Conservation (phyloP, 2,888 invertebrate genomes). For the Alcis repandata region DNA sequence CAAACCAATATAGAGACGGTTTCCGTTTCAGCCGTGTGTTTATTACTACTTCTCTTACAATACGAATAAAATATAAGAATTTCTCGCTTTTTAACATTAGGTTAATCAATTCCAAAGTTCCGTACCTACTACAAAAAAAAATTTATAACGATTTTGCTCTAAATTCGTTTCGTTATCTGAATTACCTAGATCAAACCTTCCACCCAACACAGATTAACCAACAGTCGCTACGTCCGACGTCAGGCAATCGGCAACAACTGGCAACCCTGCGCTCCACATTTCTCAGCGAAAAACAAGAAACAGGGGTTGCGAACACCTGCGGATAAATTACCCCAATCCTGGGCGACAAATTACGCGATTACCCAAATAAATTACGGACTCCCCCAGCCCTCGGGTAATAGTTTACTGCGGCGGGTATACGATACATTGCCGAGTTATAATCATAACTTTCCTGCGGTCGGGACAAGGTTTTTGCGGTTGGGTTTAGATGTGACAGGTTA, state of each 20-base stretch:
- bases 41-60: too few relatives aligned
- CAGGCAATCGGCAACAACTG: neutral
- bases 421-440: slow-evolving; percentile 57
- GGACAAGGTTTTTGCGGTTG: slow-evolving; percentile 22
- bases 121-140: too few relatives aligned
- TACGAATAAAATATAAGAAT: too few relatives aligned
- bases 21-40: too few relatives aligned
- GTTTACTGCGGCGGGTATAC: slow-evolving; percentile 54
- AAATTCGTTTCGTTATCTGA: neutral
- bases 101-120: too few relatives aligned
- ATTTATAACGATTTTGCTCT: neutral
- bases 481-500: neutral
- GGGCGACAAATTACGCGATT: slow-evolving; percentile 75
- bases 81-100: too few relatives aligned
- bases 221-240: neutral
- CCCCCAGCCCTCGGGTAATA: slow-evolving; percentile 50
- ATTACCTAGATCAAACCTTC: neutral
- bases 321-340: slow-evolving; percentile 71
- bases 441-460: slow-evolving; percentile 40
- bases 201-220: neutral
- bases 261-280: slow-evolving; percentile 35
- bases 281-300: slow-evolving; percentile 56
- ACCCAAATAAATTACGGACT: slow-evolving; percentile 73
- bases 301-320: slow-evolving; percentile 59
- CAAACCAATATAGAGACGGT: too few relatives aligned